Evolutionary conservation across 2,113 vertebrate species (phyloP).

Genomic region (Ictidomys tridecemlineatus): DNA sequence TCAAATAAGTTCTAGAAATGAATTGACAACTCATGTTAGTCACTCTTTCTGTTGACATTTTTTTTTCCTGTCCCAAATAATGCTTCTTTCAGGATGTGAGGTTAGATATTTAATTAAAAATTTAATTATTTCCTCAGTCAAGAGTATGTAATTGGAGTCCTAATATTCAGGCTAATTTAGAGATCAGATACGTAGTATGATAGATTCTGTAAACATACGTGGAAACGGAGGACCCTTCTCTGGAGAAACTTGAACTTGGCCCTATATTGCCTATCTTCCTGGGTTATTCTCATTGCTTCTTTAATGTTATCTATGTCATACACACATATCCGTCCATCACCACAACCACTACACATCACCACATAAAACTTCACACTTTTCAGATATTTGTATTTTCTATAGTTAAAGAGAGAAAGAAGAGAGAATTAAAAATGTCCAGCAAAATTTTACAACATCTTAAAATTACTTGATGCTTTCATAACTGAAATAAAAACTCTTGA

Average conservation of each 20-base stretch:
- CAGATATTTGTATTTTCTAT: constrained; percentile 44
- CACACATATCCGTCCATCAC: background rate
- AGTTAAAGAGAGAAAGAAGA: background rate
- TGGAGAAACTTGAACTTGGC: background rate
- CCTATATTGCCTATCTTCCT: background rate
- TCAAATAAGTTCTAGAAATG: constrained; percentile 27
- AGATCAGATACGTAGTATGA: background rate
- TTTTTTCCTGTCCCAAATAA: background rate
- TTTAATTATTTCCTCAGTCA: background rate
- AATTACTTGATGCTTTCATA: constrained; percentile 75
- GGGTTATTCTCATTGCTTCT: background rate
- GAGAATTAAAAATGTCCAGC: constrained; percentile 53
- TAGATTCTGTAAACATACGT: background rate
- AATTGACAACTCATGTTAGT: constrained; percentile 5
- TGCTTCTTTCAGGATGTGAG: constrained; percentile 36
- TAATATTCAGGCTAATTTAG: background rate
- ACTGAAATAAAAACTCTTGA: constrained; percentile 61
- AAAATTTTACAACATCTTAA: constrained; percentile 36
- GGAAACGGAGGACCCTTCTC: background rate
- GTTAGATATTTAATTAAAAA: constrained; percentile 35
- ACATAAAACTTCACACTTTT: background rate
- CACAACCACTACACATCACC: background rate
- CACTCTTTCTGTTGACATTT: constrained; percentile 2
- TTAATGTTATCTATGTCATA: background rate
- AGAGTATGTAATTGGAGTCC: background rate